A percentile compares a stretch with the other conserved stretches of the same genome.
phyloP scores from a whole-genome alignment of 2,888 invertebrate species.

The Patella pellucida region DNA sequence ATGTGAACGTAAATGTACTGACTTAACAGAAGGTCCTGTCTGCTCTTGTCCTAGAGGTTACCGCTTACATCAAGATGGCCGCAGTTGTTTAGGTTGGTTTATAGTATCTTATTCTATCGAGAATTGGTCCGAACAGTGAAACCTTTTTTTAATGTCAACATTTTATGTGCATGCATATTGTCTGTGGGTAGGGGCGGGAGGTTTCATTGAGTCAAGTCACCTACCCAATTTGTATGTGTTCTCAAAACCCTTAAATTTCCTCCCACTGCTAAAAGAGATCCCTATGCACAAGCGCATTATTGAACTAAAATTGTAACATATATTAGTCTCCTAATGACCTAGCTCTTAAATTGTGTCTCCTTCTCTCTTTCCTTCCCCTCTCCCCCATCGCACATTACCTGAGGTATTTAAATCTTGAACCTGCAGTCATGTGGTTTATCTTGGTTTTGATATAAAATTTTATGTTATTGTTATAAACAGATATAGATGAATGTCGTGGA shows the following conservation, averaged over 20 bases:
- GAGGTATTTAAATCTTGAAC: background rate
- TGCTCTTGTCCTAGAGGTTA: conserved; percentile 69
- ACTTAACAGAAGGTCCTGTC: conserved; percentile 59
- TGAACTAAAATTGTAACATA: no score
- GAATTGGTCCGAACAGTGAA: background rate
- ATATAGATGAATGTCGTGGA: conserved; percentile 63
- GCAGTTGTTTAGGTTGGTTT: conserved; percentile 66
- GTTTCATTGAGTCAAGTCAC: background rate
- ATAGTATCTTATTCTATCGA: background rate
- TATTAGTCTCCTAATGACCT: no score
- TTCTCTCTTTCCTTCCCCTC: background rate
- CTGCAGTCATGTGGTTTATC: background rate
- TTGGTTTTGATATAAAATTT: background rate
- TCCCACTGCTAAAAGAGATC: no score
- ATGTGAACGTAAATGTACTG: conserved; percentile 66
- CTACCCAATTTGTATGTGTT: no score
- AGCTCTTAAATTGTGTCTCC: background rate
- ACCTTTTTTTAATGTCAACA: background rate
- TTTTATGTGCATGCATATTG: background rate
- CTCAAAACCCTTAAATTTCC: no score
- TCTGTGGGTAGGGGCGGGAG: background rate
- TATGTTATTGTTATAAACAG: conserved; percentile 37
- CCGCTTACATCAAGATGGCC: conserved; percentile 65
- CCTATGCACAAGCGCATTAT: no score
- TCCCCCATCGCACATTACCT: background rate